Conservation (phyloP, 2,113 vertebrate genomes). For the Dendrocopos noguchii region DNA sequence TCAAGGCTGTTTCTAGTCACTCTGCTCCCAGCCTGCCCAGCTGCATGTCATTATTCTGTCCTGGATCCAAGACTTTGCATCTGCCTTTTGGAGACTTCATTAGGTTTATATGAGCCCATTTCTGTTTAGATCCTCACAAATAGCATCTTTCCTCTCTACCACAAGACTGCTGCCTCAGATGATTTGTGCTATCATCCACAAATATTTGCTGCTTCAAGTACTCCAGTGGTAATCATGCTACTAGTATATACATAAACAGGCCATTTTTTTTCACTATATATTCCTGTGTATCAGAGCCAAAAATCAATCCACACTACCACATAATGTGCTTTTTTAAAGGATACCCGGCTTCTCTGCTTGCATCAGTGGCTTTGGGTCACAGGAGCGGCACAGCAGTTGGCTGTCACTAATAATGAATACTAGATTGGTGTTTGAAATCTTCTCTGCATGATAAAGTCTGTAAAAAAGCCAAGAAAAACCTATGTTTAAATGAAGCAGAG, state of each 20-base stretch:
- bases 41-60: not conserved
- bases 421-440: slow-evolving; percentile 94
- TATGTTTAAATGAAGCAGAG: not conserved
- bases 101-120: not conserved
- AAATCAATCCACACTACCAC: slow-evolving; percentile 38
- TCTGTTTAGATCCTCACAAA: not conserved
- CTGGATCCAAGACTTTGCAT: not conserved
- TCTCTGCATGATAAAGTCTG: slow-evolving; percentile 90
- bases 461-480: not conserved
- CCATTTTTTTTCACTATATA: not conserved
- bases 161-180: not conserved
- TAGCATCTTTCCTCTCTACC: not conserved
- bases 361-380: slow-evolving; percentile 89
- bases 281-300: not conserved
- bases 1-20: not conserved
- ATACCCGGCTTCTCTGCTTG: slow-evolving; percentile 98
- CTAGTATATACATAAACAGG: not conserved
- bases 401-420: slow-evolving; percentile 96
- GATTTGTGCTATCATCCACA: not conserved
- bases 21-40: not conserved
- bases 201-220: not conserved
- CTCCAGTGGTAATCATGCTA: not conserved
- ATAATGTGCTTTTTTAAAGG: slow-evolving; percentile 74
- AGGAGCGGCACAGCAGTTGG: slow-evolving; percentile 89
- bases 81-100: not conserved